Percentiles rank a stretch among this genome's conserved stretches.
phyloP scores from a whole-genome alignment of 2,888 invertebrate species.

The Coenonympha arcania region DNA sequence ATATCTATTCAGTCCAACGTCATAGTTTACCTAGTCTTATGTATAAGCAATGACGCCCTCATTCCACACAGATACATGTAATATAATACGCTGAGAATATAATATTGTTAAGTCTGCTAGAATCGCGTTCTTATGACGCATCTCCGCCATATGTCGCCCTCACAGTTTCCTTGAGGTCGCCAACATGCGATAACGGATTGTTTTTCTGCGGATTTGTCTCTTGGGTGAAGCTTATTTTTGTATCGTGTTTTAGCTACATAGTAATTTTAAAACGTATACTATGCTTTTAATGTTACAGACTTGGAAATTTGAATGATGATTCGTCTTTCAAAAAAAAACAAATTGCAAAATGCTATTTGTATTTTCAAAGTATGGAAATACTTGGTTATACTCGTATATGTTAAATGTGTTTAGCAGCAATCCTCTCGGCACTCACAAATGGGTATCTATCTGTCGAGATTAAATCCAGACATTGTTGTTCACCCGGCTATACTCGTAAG shows the following conservation, averaged over 20 bases:
- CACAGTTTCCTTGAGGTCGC: constrained; percentile 61
- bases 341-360: too few relatives aligned
- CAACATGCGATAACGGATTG: constrained; percentile 33
- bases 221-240: neutral
- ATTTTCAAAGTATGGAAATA: too few relatives aligned
- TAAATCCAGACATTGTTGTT: neutral
- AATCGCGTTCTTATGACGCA: constrained; percentile 49
- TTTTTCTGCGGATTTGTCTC: constrained; percentile 15
- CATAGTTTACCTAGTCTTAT: too few relatives aligned
- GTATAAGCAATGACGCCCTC: constrained; percentile 1
- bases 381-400: too few relatives aligned
- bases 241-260: neutral
- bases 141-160: constrained; percentile 57
- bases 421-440: neutral
- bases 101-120: constrained; percentile 24
- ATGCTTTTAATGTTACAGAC: too few relatives aligned
- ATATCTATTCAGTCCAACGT: too few relatives aligned
- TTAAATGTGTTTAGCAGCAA: too few relatives aligned
- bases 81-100: constrained; percentile 10
- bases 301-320: too few relatives aligned
- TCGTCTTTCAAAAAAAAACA: too few relatives aligned
- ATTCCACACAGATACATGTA: constrained; percentile 5
- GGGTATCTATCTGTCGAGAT: neutral
- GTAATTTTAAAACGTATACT: too few relatives aligned
- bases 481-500: too few relatives aligned